Base-by-base conservation (phyloP, 2,113 vertebrate species). In the Oenanthe oenanthe region DNA sequence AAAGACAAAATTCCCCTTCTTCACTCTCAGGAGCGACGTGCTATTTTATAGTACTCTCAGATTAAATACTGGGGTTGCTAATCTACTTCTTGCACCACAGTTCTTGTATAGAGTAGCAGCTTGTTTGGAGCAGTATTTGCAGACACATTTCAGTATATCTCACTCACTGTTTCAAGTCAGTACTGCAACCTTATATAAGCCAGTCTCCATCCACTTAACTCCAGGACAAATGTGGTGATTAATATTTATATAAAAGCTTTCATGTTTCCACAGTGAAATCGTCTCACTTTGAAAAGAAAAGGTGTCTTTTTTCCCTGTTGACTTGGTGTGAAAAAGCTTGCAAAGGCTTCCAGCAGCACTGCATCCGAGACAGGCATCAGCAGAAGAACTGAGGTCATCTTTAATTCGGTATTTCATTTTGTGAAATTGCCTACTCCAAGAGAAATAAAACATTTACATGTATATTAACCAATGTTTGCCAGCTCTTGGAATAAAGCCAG, bases 361-460 rank as follows among this genome's bases (percentile, higher is more conserved):
- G 72, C 24, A 12, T 60, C 79, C 1, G 5, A 94, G 82, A 53
- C 42, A 38, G 80, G 40, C 83, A 85, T 95, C 45, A 43, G 73
- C 93, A 88, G 95, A 77, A 96, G 91, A 88, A 83, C 85, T 16
- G 78, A 80, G 92, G 57, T 77, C 31, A 4, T 93, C 72, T 93
- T 91, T 95, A 92, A 88, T 95, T 91, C 0, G 28, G 31, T 88
- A 75, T 95, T 97, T 96, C 72, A 68, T 96, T 97, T 92, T 87
- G 73, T 94, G 92, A 94, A 91, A 91, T 97, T 91, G 95, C 79
- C 91, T 94, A 53, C 68, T 93, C 61, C 13, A 68, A 92, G 95
- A 96, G 91, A 97, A 94, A 84, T 91, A 93, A 96, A 90, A 89
- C 89, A 93, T 97, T 97, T 97, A 92, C 96, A 57, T 97, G 94